Evolutionary conservation across 1,140 invertebrate species (phyloP), one percentile per base, ranked within the genome.

Genomic region (Augochlora pura): DNA sequence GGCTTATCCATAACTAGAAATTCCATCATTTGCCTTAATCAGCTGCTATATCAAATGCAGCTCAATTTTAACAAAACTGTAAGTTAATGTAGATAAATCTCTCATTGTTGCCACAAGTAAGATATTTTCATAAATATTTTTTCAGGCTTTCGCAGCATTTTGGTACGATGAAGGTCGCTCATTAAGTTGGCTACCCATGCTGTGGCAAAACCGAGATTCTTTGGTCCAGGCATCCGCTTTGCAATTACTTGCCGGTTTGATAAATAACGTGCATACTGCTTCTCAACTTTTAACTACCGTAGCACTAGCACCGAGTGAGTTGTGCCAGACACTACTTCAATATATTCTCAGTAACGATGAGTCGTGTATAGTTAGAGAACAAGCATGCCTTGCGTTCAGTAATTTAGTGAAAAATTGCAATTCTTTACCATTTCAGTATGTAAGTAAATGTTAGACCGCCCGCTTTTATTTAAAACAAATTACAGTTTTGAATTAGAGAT

Each of bases 1-100:
- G 94, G 94, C 1, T 84, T 94, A 14, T 94, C 93, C 10, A 94
- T 94, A 65, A 94, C 94, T 0, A 91, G 93, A 82, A 92, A 94
- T 81, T 92, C 93, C 5, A 88, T 94, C 25, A 89, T 94, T 39
- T 93, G 93, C 42, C 88, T 95, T n/a, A 94, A 94, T 88, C 94
- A 94, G 84, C 79, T 94, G 2, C 71, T 94, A 5, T 88, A 91
- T 73, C 93, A 94, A 86, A 92, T 94, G 92, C 92, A 93, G 79
- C 84, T 76, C n/a, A 85, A 90, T 88, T 87, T 91, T n/a, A 88
- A 88, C 78, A 91, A 92, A 77, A 93, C 90, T 71, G 93, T 93
- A 74, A 87, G 85, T 84, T 67, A 23, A 59, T 65, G 25, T 27
- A 14, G 38, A 9, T 38, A n/a, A 12, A 46, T 46, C 23, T 49